Evolutionary conservation across 2,797 vertebrate species (phyloP).

Genomic region (Rhinella marina): DNA sequence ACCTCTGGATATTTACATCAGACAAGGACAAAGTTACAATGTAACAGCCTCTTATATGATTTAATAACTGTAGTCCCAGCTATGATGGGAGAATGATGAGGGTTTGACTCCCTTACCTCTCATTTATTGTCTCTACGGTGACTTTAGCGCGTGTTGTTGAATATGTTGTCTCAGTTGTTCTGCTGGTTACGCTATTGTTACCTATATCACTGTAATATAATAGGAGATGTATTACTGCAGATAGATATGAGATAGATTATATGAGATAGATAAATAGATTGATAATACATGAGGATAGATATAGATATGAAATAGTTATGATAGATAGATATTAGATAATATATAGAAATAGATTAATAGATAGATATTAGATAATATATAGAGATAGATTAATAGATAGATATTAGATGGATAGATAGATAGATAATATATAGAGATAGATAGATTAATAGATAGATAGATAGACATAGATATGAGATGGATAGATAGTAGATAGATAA

Average conservation of each 20-base stretch:
- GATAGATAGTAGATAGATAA: not conserved
- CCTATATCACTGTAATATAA: not conserved
- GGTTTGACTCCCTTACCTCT: slow-evolving; percentile 12
- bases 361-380: too few relatives aligned
- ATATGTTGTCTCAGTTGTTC: not conserved
- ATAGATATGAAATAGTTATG: too few relatives aligned
- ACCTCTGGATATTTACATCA: not conserved
- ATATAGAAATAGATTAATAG: not conserved
- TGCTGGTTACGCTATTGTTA: not conserved
- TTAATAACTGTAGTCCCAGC: not conserved
- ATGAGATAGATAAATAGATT: not conserved
- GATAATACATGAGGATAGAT: not conserved
- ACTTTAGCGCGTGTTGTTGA: slow-evolving; percentile 6
- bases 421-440: not conserved
- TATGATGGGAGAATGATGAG: not conserved
- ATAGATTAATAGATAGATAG: not conserved
- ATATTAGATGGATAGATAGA: not conserved
- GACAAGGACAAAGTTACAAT: not conserved
- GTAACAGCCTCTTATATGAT: not conserved
- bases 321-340: not conserved
- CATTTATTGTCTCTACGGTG: slow-evolving; percentile 9
- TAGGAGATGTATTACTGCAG: not conserved
- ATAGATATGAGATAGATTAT: not conserved
- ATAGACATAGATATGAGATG: not conserved
- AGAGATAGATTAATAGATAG: not conserved